Evolutionary conservation across 2,888 invertebrate genomes (phyloP), one percentile per base, ranked within the genome.

Genomic region (Iselma pallidipennis): DNA sequence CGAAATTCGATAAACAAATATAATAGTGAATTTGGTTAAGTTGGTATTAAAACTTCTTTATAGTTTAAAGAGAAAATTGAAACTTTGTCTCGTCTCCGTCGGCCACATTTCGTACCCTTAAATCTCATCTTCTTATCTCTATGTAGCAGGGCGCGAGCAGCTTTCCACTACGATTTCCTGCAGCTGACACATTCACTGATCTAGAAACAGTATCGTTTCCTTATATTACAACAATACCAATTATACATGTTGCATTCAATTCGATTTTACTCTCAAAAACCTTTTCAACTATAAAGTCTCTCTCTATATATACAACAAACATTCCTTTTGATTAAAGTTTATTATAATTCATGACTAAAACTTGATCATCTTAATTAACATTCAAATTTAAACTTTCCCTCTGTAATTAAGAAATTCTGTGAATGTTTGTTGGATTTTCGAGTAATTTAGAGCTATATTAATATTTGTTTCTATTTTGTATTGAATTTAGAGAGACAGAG

Each of bases 141-240:
- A 31, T 48, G 54, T 51, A 53, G 62, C 67, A 68, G 67, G 62
- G 61, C 57, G 64, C 64, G 57, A 62, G 55, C 63, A 58, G 55
- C 60, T 60, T 59, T 62, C 61, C 58, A 53, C 45, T 54, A 61
- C 66, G 64, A 70, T 70, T 65, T 70, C 64, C 62, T 68, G 67
- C 71, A 66, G 66, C 67, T 68, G 71, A 69, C 71, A 66, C 65
- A 61, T 67, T 64, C 66, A 67, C 65, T 65, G 71, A 71, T 69
- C 66, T 61, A 65, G 66, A 67, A 70, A 52, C 45, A 25, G 59
- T 57, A 59, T 60, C 59, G 59, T 55, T 33, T 63, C 59, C 58
- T 53, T 28, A 45, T 45, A 45, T 45, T 23, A 23, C 23, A 42
- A 42, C 42, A 16, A 16, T 42, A 42, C 42, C 19, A 42, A 42